phyloP scores from a whole-genome alignment of 2,113 vertebrate genomes.

The Tringa solitaria region DNA sequence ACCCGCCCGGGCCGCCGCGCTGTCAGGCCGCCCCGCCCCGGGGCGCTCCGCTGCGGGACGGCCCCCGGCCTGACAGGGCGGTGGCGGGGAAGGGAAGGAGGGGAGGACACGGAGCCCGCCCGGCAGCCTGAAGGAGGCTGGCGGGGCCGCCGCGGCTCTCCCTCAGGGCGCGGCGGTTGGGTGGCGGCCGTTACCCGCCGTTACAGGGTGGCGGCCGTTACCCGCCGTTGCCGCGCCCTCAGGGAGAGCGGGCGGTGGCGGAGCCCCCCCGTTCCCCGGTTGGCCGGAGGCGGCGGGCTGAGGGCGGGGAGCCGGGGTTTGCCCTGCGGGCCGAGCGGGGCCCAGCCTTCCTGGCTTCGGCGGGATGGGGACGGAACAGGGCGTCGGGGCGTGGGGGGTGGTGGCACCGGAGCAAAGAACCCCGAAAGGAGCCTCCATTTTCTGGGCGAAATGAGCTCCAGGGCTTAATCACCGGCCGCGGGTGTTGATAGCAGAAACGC shows the following conservation, averaged over 20 bases:
- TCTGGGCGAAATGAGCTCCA: accelerated
- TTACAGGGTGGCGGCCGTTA: background rate
- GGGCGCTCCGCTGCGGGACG: background rate
- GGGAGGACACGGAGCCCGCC: no score
- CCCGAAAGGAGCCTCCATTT: no score
- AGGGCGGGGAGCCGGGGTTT: accelerated
- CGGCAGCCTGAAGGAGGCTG: background rate
- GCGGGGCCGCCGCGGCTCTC: accelerated
- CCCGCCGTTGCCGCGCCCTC: background rate
- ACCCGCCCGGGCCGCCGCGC: background rate
- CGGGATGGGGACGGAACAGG: no score
- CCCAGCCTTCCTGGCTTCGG: background rate
- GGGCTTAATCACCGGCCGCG: background rate
- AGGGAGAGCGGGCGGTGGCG: background rate
- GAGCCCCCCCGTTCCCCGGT: accelerated
- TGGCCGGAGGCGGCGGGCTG: background rate
- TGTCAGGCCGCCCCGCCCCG: background rate
- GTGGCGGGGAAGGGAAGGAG: accelerated
- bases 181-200: no score
- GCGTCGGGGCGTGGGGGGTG: no score
- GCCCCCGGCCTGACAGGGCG: no score
- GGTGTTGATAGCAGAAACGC: accelerated
- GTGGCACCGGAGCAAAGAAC: no score
- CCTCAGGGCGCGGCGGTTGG: background rate
- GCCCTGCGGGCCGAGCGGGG: accelerated